Percentiles rank a stretch among this genome's conserved stretches.
Conservation (phyloP, 1,140 invertebrate genomes). For the Brachionus plicatilis region DNA sequence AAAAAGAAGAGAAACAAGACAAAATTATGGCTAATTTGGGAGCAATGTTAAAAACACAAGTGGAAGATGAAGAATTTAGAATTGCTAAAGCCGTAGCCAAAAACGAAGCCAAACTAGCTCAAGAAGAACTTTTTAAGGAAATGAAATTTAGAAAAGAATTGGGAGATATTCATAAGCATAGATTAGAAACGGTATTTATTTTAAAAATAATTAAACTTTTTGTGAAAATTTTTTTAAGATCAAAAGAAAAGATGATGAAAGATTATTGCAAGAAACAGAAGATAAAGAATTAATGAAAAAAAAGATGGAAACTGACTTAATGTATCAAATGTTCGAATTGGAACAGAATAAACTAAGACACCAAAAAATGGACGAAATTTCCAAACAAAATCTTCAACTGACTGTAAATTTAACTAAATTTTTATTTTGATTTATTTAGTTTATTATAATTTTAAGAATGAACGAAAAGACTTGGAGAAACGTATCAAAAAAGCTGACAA, state of each 20-base stretch:
- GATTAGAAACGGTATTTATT: slow-evolving; percentile 1
- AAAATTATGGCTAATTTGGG: slow-evolving; percentile 27
- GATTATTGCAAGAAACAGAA: background rate
- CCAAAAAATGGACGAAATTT: background rate
- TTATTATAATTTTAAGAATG: background rate
- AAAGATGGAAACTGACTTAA: slow-evolving; percentile 29
- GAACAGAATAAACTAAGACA: slow-evolving; percentile 10
- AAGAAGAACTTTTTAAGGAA: slow-evolving; percentile 25
- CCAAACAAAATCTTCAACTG: background rate
- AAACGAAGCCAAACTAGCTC: slow-evolving; percentile 29
- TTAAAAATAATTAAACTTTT: background rate
- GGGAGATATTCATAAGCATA: slow-evolving; percentile 4
- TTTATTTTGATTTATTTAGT: background rate
- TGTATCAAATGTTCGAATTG: slow-evolving; percentile 35
- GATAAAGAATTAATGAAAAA: slow-evolving; percentile 7
- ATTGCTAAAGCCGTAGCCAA: slow-evolving; percentile 13
- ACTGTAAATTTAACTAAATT: background rate
- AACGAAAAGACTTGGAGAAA: slow-evolving; percentile 25
- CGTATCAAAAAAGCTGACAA: slow-evolving; percentile 9
- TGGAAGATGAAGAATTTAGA: slow-evolving; percentile 26
- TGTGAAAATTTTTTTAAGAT: background rate
- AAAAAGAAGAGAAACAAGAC: slow-evolving; percentile 25
- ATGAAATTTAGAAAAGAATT: background rate
- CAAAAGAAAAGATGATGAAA: slow-evolving; percentile 21
- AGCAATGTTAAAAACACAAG: slow-evolving; percentile 18